These are phyloP conservation scores for Caranx melampygus DNA, from an alignment of 2,113 vertebrate species.

Conservation along the genomic window DNA sequence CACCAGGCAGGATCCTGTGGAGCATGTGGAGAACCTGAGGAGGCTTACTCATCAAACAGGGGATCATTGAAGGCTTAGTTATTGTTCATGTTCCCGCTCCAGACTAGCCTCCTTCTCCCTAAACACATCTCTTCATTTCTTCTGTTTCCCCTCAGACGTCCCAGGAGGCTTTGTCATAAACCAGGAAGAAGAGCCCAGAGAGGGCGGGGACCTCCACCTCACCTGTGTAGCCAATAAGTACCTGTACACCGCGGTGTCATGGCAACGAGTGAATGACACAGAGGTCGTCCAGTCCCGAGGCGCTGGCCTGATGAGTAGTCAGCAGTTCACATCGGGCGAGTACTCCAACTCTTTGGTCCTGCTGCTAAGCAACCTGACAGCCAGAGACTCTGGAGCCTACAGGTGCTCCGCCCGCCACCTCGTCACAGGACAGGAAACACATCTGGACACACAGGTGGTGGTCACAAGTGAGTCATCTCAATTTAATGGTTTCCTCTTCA, in stretches of 20 bases:
- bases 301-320: conserved; percentile 65
- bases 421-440: conserved; percentile 86
- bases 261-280: conserved; percentile 83
- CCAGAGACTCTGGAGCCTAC: conserved; percentile 89
- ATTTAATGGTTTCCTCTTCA: not conserved
- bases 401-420: conserved; percentile 89
- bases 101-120: not conserved
- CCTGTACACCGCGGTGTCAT: conserved; percentile 89
- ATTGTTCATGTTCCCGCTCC: conserved; percentile 6
- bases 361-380: conserved; percentile 88
- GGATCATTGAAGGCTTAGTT: conserved; percentile 6
- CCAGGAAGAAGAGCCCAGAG: conserved; percentile 86
- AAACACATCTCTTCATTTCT: not conserved
- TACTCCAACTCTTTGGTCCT: conserved; percentile 87
- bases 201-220: conserved; percentile 90
- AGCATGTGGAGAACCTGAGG: conserved; percentile 37
- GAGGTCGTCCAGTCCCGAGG: not conserved
- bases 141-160: conserved; percentile 83
- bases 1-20: conserved; percentile 33
- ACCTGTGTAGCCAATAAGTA: conserved; percentile 92
- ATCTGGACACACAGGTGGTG: conserved; percentile 88
- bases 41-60: conserved; percentile 34
- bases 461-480: conserved; percentile 87
- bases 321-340: conserved; percentile 75
- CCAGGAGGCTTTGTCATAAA: conserved; percentile 88